Percentiles rank a stretch among this genome's conserved stretches.
These are phyloP conservation scores for Nematolebias whitei DNA, from an alignment of 2,113 vertebrate species.

Conservation along the genomic window DNA sequence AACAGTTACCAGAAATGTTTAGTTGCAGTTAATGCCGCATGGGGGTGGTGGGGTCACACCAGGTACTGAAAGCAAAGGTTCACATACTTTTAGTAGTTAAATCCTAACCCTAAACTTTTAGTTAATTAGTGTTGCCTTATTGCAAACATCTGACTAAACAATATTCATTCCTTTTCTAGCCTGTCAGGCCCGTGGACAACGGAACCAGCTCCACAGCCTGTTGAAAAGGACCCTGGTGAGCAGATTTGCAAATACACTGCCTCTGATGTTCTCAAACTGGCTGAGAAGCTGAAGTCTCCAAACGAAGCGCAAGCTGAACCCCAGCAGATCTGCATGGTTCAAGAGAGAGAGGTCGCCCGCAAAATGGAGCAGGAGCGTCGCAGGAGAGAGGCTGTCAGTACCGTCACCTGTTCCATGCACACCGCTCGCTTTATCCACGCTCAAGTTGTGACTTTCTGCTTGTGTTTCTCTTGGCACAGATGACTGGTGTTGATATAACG, in stretches of 20 bases:
- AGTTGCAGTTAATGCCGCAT: too few species aligned
- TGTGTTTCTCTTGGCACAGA: slow-evolving; percentile 71
- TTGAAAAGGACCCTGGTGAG: slow-evolving; percentile 32
- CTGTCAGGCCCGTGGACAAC: slow-evolving; percentile 19
- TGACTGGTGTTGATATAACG: slow-evolving; percentile 87
- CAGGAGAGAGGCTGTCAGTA: slow-evolving; percentile 87
- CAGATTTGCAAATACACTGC: slow-evolving; percentile 44
- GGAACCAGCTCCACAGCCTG: slow-evolving; percentile 18
- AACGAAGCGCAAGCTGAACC: slow-evolving; percentile 35
- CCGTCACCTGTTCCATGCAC: background rate
- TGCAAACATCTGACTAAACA: background rate
- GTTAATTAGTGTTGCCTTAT: too few species aligned
- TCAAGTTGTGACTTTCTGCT: background rate
- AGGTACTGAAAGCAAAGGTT: too few species aligned
- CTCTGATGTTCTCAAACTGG: slow-evolving; percentile 38
- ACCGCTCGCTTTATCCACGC: background rate
- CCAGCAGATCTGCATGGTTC: slow-evolving; percentile 46
- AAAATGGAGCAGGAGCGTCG: slow-evolving; percentile 90
- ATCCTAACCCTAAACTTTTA: too few species aligned
- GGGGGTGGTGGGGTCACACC: too few species aligned
- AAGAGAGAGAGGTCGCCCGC: slow-evolving; percentile 84
- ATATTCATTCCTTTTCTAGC: slow-evolving; percentile 31
- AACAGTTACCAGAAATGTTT: too few species aligned
- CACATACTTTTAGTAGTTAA: too few species aligned
- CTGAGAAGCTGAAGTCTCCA: slow-evolving; percentile 28